Evolutionary conservation across 1,140 invertebrate genomes (phyloP).

Genomic region (Bombus vancouverensis): DNA sequence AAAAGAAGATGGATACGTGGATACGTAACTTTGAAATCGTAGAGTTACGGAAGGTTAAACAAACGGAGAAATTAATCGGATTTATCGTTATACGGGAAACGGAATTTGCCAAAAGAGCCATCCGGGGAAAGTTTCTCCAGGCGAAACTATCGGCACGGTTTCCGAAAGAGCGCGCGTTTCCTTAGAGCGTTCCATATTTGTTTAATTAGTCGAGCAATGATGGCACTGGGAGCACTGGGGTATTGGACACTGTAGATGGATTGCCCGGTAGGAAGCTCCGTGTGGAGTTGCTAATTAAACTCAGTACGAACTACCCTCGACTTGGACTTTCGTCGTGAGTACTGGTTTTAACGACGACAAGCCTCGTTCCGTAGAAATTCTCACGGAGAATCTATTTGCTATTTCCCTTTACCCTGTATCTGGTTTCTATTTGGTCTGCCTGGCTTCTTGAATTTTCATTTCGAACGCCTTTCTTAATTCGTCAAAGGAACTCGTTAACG

Average conservation of each 20-base stretch:
- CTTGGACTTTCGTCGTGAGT: slow-evolving; percentile 31
- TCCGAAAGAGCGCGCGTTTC: slow-evolving; percentile 12
- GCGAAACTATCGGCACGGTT: slow-evolving; percentile 1
- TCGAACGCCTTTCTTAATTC: neutral
- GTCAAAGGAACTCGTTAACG: slow-evolving; percentile 14
- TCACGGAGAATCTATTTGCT: slow-evolving; percentile 12
- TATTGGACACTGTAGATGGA: slow-evolving; percentile 72
- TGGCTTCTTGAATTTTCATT: neutral
- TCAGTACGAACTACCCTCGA: slow-evolving; percentile 57
- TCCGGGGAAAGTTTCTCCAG: neutral
- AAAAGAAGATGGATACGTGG: rapidly evolving
- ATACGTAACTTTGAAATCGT: neutral
- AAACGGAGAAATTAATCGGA: neutral
- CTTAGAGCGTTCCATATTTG: slow-evolving; percentile 67
- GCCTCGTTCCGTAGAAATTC: neutral
- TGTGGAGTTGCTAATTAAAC: slow-evolving; percentile 75
- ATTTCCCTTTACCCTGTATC: neutral
- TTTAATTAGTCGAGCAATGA: slow-evolving; percentile 72
- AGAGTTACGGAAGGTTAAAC: neutral
- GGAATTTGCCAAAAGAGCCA: neutral
- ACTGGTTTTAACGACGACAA: slow-evolving; percentile 33
- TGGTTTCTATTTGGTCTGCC: neutral
- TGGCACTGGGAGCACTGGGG: slow-evolving; percentile 37
- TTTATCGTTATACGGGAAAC: neutral
- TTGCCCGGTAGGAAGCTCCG: slow-evolving; percentile 67